Conservation (phyloP, 2,888 invertebrate genomes). For the Cantharis lateralis region DNA sequence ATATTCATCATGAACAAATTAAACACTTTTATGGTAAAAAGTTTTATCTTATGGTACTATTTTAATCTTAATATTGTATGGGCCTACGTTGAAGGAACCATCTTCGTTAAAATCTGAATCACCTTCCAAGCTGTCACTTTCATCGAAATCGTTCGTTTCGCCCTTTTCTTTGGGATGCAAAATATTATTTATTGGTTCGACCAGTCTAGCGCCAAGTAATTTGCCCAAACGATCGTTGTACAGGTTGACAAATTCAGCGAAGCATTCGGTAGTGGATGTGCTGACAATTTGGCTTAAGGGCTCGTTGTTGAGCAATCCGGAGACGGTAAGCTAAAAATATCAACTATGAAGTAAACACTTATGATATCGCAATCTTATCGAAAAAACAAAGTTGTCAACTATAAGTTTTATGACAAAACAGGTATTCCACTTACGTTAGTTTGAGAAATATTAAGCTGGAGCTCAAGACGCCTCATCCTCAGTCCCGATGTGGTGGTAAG, state of each 20-base stretch:
- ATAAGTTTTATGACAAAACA: not conserved
- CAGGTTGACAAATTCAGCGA: conserved; percentile 6
- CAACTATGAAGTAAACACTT: not conserved
- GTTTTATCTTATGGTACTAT: not conserved
- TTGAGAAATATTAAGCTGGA: not conserved
- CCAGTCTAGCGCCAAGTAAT: not conserved
- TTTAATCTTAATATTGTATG: not conserved
- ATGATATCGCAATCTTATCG: not conserved
- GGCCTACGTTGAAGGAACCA: not conserved
- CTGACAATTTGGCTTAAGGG: conserved; percentile 20
- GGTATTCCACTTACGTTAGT: not conserved
- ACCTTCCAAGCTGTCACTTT: not conserved
- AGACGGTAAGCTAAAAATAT: conserved; percentile 1
- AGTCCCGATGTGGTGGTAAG: not conserved
- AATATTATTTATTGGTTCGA: not conserved
- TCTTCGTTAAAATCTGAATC: not conserved
- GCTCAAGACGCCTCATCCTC: not conserved
- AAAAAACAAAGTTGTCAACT: not conserved
- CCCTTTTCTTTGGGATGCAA: not conserved
- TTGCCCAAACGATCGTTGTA: conserved; percentile 3
- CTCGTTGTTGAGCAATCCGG: conserved; percentile 12
- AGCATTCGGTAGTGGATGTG: conserved; percentile 12
- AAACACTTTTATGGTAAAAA: not conserved
- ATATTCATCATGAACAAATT: not conserved
- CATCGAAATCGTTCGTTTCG: not conserved